Percentiles rank a stretch among this genome's conserved stretches.
Conservation (phyloP, 2,888 invertebrate species). For the Leuctra nigra region DNA sequence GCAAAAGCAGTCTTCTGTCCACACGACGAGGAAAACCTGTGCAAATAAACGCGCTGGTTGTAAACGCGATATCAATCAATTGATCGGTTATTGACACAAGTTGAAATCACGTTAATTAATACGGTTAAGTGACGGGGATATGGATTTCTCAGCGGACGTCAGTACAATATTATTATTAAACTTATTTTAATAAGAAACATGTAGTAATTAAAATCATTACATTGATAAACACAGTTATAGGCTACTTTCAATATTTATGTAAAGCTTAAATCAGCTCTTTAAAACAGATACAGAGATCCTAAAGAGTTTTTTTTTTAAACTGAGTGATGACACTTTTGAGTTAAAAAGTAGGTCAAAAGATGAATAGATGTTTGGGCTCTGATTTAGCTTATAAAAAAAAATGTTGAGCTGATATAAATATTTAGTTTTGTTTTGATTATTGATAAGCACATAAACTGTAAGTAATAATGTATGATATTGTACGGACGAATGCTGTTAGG, state of each 20-base stretch:
- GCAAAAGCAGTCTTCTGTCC: constrained; percentile 7
- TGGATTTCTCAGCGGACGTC: constrained; percentile 35
- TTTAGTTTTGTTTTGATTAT: not conserved
- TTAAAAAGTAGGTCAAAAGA: not conserved
- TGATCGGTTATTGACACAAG: not conserved
- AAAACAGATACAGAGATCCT: not conserved
- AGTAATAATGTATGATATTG: not conserved
- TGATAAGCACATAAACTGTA: not conserved
- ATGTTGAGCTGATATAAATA: not conserved
- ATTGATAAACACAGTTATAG: not conserved
- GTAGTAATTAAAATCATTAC: not conserved
- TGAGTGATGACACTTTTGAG: not conserved
- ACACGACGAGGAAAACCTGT: not conserved
- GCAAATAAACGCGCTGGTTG: constrained; percentile 5
- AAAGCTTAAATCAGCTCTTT: not conserved
- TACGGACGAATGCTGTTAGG: constrained; percentile 44
- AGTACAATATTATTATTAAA: constrained; percentile 29
- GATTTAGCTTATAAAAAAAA: too few relatives aligned
- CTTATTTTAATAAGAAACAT: not conserved
- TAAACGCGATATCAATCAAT: not conserved
- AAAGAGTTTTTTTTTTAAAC: not conserved
- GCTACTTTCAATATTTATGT: not conserved
- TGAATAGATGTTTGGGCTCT: too few relatives aligned
- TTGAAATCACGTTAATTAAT: not conserved
- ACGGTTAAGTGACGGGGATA: constrained; percentile 19